Evolutionary conservation across 1,140 invertebrate species (phyloP).

Genomic region (Drosophila mauritiana): DNA sequence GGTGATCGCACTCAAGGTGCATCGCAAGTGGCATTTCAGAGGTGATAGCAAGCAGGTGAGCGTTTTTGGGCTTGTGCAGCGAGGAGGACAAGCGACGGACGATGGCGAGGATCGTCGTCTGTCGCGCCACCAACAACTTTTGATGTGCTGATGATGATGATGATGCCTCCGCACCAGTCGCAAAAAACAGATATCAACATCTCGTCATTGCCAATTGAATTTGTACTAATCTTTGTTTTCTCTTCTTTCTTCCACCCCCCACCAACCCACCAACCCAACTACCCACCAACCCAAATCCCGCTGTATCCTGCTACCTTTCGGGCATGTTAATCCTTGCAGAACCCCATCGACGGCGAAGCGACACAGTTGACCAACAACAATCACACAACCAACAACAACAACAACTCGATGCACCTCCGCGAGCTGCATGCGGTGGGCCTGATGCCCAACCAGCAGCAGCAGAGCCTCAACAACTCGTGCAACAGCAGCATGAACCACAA

Average conservation of each 20-base stretch:
- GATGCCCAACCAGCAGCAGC: conserved; percentile 72
- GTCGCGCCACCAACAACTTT: conserved; percentile 31
- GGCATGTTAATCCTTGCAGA: conserved; percentile 43
- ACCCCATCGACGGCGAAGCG: conserved; percentile 78
- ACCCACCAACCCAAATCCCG: not conserved
- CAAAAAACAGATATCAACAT: conserved; percentile 76
- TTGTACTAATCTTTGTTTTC: conserved; percentile 35
- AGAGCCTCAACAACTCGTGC: conserved; percentile 28
- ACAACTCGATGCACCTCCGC: conserved; percentile 76
- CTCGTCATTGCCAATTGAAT: conserved; percentile 19
- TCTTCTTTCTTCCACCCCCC: not conserved
- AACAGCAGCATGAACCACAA: conserved; percentile 39
- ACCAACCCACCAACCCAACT: not conserved
- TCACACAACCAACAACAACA: conserved; percentile 68
- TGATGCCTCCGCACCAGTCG: conserved; percentile 83
- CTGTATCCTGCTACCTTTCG: not conserved
- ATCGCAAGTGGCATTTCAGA: conserved; percentile 85
- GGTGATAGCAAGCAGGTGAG: conserved; percentile 85
- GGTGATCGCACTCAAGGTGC: conserved; percentile 84
- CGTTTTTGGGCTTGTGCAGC: conserved; percentile 84
- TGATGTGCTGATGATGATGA: conserved; percentile 50
- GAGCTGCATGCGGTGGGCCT: conserved; percentile 83
- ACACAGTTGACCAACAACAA: conserved; percentile 67
- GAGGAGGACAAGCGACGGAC: conserved; percentile 56
- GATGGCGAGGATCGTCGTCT: conserved; percentile 21